A percentile compares a stretch with the other conserved stretches of the same genome.
Evolutionary conservation across 2,888 invertebrate genomes (phyloP).

Genomic region (Caenorhabditis becei): DNA sequence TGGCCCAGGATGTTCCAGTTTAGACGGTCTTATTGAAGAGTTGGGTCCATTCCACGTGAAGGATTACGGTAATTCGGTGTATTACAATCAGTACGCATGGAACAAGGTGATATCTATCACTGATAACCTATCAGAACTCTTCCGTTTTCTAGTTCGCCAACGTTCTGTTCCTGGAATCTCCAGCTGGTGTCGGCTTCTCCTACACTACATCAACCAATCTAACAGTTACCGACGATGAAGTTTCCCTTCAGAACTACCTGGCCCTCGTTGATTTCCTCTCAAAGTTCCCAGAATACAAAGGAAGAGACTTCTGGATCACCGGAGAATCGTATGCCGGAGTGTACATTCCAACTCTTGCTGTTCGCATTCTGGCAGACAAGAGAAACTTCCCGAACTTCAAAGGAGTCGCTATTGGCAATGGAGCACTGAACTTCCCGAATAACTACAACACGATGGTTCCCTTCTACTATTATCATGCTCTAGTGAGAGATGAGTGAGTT

Average conservation of each 20-base stretch:
- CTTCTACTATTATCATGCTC: conserved; percentile 75
- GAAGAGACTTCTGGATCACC: conserved; percentile 83
- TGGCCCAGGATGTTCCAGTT: conserved; percentile 82
- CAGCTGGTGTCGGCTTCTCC: conserved; percentile 84
- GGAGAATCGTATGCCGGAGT: conserved; percentile 82
- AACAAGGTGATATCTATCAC: conserved; percentile 68
- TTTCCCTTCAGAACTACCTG: conserved; percentile 82
- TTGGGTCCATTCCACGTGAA: conserved; percentile 82
- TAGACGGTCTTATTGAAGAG: conserved; percentile 81
- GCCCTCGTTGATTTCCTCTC: conserved; percentile 82
- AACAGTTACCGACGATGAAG: conserved; percentile 79
- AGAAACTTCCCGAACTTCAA: conserved; percentile 72
- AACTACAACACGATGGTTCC: conserved; percentile 76
- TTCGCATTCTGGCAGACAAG: conserved; percentile 63
- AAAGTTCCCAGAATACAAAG: conserved; percentile 83
- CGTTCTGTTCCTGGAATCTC: conserved; percentile 84
- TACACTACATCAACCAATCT: conserved; percentile 82
- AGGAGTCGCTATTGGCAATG: conserved; percentile 83
- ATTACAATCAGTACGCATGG: conserved; percentile 77
- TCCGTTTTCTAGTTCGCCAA: conserved; percentile 83
- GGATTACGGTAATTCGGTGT: conserved; percentile 72
- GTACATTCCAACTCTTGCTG: conserved; percentile 82
- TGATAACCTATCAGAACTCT: not conserved
- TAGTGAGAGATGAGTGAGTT: conserved; percentile 70
- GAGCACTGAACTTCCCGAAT: conserved; percentile 80